Percentiles rank a stretch among this genome's conserved stretches.
phyloP scores from a whole-genome alignment of 2,113 vertebrate species.

The Prunella himalayana region DNA sequence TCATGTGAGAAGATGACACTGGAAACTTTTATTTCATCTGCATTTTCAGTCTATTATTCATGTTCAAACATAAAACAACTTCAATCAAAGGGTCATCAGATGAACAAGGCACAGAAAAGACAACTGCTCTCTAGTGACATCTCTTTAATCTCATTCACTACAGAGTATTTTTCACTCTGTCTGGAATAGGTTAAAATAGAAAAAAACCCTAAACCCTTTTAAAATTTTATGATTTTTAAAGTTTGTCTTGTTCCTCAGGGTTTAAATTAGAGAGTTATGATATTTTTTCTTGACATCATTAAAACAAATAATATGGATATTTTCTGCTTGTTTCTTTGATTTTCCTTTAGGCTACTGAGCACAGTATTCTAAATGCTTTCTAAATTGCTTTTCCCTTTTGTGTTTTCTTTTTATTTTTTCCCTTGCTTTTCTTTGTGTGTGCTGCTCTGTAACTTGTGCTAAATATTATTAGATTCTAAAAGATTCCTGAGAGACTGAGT shows the following conservation, averaged over 20 bases:
- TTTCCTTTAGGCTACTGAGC: not conserved
- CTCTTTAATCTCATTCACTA: not conserved
- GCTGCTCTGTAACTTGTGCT: not conserved
- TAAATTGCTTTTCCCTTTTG: not conserved
- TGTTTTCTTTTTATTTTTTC: not conserved
- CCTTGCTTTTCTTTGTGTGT: not conserved
- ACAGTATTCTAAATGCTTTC: not conserved
- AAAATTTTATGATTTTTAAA: not conserved
- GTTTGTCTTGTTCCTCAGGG: not conserved
- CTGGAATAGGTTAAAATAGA: not conserved
- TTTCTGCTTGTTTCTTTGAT: not conserved
- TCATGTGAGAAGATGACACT: not conserved
- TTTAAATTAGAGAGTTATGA: not conserved
- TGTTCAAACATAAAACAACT: not conserved
- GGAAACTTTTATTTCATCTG: not conserved
- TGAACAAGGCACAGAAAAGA: not conserved
- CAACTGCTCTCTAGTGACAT: not conserved
- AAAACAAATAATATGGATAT: not conserved
- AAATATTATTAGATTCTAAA: not conserved
- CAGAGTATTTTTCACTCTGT: not conserved
- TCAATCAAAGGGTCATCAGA: not conserved
- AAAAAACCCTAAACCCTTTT: not conserved
- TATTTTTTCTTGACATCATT: not conserved
- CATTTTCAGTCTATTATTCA: not conserved
- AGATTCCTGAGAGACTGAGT: not conserved